A percentile compares a stretch with the other conserved stretches of the same genome.
phyloP scores from a whole-genome alignment of 2,797 vertebrate genomes.

The Buphagus erythrorhynchus region DNA sequence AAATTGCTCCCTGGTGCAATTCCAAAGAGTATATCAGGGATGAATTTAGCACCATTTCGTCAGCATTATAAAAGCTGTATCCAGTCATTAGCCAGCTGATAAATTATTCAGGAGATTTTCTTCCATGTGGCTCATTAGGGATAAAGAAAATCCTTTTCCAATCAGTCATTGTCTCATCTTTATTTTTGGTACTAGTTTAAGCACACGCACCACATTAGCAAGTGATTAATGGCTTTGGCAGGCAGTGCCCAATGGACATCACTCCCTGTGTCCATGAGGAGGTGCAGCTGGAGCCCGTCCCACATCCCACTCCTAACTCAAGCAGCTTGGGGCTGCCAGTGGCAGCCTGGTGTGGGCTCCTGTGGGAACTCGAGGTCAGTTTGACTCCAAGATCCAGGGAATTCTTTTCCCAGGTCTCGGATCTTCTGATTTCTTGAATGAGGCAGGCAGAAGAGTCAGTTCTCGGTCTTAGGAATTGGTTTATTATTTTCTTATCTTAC shows the following conservation, averaged over 20 bases:
- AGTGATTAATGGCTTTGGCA: neutral
- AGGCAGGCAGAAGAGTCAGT: too few relatives aligned
- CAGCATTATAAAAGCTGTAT: slow-evolving; percentile 27
- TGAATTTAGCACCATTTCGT: slow-evolving; percentile 33
- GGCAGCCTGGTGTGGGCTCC: neutral
- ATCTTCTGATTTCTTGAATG: too few relatives aligned
- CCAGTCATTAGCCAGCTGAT: slow-evolving; percentile 26
- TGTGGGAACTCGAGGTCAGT: too few relatives aligned
- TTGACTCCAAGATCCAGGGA: too few relatives aligned
- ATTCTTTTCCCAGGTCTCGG: too few relatives aligned
- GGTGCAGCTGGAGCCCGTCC: neutral
- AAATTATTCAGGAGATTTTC: slow-evolving; percentile 52
- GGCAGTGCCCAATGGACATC: neutral
- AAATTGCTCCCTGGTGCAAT: slow-evolving; percentile 7
- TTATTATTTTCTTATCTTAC: too few relatives aligned
- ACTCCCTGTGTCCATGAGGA: neutral
- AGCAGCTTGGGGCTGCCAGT: neutral
- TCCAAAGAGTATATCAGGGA: neutral
- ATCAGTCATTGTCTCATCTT: neutral
- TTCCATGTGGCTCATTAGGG: neutral
- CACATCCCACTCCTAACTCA: neutral
- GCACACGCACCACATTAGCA: neutral
- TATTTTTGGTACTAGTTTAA: slow-evolving; percentile 2
- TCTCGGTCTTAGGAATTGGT: too few relatives aligned
- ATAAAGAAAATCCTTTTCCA: slow-evolving; percentile 28